Conservation (phyloP, 2,888 invertebrate genomes). For the Elegia similella region DNA sequence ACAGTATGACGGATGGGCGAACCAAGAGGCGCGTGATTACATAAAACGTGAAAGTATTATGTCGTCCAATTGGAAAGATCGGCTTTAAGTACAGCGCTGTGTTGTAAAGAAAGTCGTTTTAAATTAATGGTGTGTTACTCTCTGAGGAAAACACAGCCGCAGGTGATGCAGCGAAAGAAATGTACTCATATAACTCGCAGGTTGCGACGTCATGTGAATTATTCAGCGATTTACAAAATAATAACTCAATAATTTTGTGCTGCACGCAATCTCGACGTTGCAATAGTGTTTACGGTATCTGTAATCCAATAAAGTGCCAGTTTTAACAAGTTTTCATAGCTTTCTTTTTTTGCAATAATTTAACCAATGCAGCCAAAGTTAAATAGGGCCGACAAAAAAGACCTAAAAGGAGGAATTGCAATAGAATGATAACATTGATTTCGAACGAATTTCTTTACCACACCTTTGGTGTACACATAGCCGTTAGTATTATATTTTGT, state of each 20-base stretch:
- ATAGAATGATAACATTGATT: no score
- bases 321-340: neutral
- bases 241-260: conserved; percentile 2
- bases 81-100: conserved; percentile 38
- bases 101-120: conserved; percentile 27
- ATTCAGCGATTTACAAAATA: conserved; percentile 8
- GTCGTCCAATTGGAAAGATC: conserved; percentile 61
- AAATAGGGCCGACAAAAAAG: no score
- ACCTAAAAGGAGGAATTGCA: no score
- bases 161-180: conserved; percentile 11
- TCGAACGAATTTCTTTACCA: no score
- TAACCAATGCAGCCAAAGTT: neutral
- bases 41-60: conserved; percentile 71
- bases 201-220: conserved; percentile 8
- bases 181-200: conserved; percentile 9
- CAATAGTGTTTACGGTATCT: neutral
- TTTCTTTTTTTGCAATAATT: neutral
- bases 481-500: no score
- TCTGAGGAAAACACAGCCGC: conserved; percentile 28
- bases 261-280: conserved; percentile 1
- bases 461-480: no score
- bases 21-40: conserved; percentile 63
- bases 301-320: neutral
- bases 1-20: conserved; percentile 64
- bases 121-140: conserved; percentile 37